Percentiles rank a stretch among this genome's conserved stretches.
Evolutionary conservation across 2,113 vertebrate species (phyloP).

Genomic region (Dasyurus viverrinus): DNA sequence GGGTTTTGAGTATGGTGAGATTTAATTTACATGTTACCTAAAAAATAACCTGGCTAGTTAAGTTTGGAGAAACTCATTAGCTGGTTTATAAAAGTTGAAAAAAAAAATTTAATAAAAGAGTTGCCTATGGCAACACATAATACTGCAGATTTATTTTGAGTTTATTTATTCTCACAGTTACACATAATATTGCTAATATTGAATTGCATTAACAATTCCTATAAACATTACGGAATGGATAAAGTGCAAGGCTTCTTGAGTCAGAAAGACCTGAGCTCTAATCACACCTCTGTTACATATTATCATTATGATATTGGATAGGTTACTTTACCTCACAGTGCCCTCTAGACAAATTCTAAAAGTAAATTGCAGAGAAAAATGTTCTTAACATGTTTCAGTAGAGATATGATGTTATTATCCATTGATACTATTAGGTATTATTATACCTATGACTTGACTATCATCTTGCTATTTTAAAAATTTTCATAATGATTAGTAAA

Average conservation of each 20-base stretch:
- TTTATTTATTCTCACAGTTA: background rate
- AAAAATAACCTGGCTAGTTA: background rate
- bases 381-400: conserved; percentile 8
- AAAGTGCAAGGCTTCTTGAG: background rate
- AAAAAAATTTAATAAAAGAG: background rate
- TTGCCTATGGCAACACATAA: background rate
- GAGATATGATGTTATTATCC: background rate
- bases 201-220: background rate
- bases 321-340: background rate
- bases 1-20: background rate
- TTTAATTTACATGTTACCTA: background rate
- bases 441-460: background rate
- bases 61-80: background rate
- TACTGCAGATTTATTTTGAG: background rate
- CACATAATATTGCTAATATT: background rate
- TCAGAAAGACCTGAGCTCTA: background rate
- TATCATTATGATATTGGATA: background rate
- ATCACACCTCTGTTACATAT: background rate
- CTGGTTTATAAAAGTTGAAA: background rate
- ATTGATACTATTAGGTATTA: background rate
- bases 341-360: background rate
- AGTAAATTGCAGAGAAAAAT: background rate
- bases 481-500: background rate
- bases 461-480: background rate
- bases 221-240: background rate